These are phyloP conservation scores for Fregetta grallaria DNA, from an alignment of 2,113 vertebrate species.

Conservation along the genomic window DNA sequence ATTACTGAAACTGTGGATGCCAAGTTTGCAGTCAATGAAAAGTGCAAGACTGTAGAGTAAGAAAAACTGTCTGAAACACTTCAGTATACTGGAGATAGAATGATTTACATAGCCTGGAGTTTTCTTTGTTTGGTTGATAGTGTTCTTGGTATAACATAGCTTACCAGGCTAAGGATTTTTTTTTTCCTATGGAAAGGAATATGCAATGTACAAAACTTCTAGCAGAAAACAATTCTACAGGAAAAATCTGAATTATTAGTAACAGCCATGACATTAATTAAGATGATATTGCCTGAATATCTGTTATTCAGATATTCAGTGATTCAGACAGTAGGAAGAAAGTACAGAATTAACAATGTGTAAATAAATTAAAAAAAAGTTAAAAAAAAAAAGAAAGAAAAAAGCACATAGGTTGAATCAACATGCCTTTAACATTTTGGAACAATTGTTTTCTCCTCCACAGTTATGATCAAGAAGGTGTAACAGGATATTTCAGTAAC, in stretches of 20 bases:
- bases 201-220: not conserved
- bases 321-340: not conserved
- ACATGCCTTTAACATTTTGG: not conserved
- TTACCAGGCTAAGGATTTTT: not conserved
- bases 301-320: not conserved
- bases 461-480: not conserved
- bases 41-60: not conserved
- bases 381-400: not conserved
- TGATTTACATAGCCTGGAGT: not conserved
- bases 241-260: not conserved
- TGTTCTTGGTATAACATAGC: not conserved
- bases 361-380: not conserved
- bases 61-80: not conserved
- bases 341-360: not conserved
- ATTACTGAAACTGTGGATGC: not conserved
- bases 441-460: not conserved
- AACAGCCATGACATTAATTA: not conserved
- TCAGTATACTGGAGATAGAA: not conserved
- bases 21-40: not conserved
- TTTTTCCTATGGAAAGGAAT: not conserved
- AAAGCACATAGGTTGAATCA: not conserved
- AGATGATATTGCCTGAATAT: not conserved
- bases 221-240: not conserved
- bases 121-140: not conserved
- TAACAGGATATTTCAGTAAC: not conserved